Evolutionary conservation across 2,797 vertebrate genomes (phyloP).

Genomic region (Pseudocheirus occidentalis): DNA sequence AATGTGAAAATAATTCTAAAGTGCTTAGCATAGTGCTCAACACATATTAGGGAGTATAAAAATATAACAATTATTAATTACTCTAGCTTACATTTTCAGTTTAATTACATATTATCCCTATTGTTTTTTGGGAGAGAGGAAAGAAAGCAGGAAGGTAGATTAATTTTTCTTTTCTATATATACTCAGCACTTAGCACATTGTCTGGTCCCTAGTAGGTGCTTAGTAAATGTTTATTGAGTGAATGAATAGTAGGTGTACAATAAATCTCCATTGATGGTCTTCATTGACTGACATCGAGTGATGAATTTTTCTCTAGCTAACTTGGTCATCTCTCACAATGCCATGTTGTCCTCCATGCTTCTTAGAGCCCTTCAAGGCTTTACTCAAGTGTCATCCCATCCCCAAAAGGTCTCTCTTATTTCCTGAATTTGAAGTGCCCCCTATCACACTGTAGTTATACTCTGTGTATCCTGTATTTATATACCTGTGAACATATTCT

Average conservation of each 20-base stretch:
- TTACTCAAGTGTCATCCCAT: background rate
- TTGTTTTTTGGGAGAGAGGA: background rate
- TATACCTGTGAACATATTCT: background rate
- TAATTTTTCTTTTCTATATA: background rate
- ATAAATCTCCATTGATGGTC: background rate
- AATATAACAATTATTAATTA: background rate
- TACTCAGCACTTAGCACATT: background rate
- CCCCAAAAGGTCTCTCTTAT: background rate
- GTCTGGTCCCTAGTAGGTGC: background rate
- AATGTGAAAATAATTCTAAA: background rate
- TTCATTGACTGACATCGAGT: background rate
- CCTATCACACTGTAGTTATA: background rate
- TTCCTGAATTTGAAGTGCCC: background rate
- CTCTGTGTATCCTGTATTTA: background rate
- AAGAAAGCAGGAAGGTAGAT: background rate
- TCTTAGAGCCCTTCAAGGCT: background rate
- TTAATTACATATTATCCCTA: background rate
- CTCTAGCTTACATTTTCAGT: background rate
- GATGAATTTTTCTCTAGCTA: background rate
- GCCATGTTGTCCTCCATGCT: background rate
- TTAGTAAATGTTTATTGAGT: background rate
- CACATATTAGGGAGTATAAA: background rate
- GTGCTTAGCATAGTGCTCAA: background rate
- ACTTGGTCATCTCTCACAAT: background rate
- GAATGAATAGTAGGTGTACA: background rate